Base-by-base conservation (phyloP, 2,888 invertebrate genomes). In the Harmothoe impar region DNA sequence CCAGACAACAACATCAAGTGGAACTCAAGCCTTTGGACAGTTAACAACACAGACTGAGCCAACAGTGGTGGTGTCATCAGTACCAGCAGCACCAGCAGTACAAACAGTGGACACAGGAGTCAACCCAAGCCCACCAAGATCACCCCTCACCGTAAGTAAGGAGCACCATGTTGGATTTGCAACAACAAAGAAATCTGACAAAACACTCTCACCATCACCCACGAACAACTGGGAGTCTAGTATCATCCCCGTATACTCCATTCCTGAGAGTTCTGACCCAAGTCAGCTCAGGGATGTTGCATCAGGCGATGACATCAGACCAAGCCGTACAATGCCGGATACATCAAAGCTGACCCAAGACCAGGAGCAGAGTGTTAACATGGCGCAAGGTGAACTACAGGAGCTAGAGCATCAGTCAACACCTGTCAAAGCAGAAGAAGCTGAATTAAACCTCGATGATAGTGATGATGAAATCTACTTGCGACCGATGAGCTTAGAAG, bases 91-190 rank as follows among this genome's bases (percentile, higher is more conserved):
- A 86, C 29, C 89, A 33, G 31, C 33, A n/a, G 89, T 89, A 5
- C n/a, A 23, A 20, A 68, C 62, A 31, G 90, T 91, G 10, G 92
- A 92, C 25, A 90, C 91, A n/a, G 91, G 91, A 3, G 89, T 90
- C 51, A 90, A 90, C 31, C 89, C 91, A n/a, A 91, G 91, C 68
- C 91, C 91, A 20, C 91, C 91, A n/a, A 33, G 84, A 23, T n/a
- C 84, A 51, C 43, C 84, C 29, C 84, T 84, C 33, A 33, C 84
- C 20, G 33, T 23, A 3, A 86, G 62, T 78, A 12, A 31, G 1
- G 43, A 84, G 84, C 78, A 78, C 31, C 3, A 7, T 0, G 1
- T 78, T 17, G 35, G 31, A 20, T 25, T 35, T n/a, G 35, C n/a
- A 78, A 78, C 12, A 62, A 20, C 62, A n/a, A 15, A n/a, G 15